phyloP scores from a whole-genome alignment of 2,113 vertebrate species.

The Hydrochoerus hydrochaeris region DNA sequence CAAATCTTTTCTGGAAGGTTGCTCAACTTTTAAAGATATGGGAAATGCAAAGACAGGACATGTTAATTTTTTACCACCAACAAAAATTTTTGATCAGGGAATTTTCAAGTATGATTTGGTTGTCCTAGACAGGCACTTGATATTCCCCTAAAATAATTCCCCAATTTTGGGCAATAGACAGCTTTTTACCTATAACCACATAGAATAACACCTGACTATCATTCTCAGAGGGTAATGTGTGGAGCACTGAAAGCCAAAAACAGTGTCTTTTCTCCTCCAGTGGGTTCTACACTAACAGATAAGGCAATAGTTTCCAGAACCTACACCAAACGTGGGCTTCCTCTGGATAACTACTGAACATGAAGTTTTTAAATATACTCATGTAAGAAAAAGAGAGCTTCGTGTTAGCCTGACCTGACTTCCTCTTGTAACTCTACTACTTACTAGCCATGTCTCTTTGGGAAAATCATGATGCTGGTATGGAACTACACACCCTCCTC shows the following conservation, averaged over 20 bases:
- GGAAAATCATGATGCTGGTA: background rate
- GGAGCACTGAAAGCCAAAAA: background rate
- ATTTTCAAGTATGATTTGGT: constrained; percentile 3
- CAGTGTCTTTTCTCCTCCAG: background rate
- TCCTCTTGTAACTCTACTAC: background rate
- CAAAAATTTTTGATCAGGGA: background rate
- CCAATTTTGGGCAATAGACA: background rate
- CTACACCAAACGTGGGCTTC: background rate
- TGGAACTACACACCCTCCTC: background rate
- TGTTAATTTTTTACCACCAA: background rate
- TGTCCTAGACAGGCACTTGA: background rate
- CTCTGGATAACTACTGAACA: background rate
- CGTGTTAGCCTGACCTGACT: background rate
- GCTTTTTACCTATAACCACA: background rate
- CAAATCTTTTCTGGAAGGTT: background rate
- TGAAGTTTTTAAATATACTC: background rate
- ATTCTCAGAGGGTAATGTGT: background rate
- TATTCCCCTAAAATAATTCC: constrained; percentile 41
- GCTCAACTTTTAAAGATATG: background rate
- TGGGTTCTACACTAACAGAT: background rate
- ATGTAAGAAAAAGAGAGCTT: background rate
- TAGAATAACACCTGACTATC: background rate
- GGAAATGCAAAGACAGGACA: background rate
- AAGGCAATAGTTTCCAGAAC: background rate
- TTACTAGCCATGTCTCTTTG: background rate